These are phyloP conservation scores for Diacarnus erythraeanus DNA, from an alignment of 37 sponge, comb jelly and placozoan species.

Conservation along the genomic window DNA sequence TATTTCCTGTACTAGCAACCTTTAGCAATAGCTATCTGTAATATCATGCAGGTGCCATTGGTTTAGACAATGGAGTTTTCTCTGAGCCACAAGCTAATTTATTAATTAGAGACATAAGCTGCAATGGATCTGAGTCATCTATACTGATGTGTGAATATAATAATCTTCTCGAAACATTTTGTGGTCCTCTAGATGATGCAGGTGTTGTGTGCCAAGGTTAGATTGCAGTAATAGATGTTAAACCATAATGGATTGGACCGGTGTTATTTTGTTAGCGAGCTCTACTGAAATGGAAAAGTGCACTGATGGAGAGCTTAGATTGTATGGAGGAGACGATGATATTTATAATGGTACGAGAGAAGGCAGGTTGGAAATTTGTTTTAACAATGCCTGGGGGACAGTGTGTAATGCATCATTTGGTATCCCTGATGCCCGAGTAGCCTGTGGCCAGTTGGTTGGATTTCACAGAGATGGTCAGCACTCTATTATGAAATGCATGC, in stretches of 20 bases:
- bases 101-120: constrained; percentile 9
- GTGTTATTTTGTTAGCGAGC: neutral
- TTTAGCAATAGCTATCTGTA: too few species aligned
- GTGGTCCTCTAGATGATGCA: constrained; percentile 35
- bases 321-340: neutral
- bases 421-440: neutral
- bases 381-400: constrained; percentile 5
- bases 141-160: constrained; percentile 19
- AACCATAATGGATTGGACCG: neutral
- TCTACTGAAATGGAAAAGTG: neutral
- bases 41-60: constrained; percentile 12
- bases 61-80: constrained; percentile 9
- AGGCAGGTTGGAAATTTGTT: neutral
- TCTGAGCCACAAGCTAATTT: neutral
- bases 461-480: neutral
- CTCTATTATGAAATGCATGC: too few species aligned
- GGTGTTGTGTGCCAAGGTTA: constrained; percentile 35
- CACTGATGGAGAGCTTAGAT: neutral
- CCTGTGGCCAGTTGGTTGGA: neutral
- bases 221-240: neutral
- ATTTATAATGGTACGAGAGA: neutral
- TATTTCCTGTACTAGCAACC: too few species aligned
- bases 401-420: neutral
- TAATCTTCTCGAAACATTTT: neutral
- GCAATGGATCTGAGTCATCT: constrained; percentile 23